phyloP scores from a whole-genome alignment of 2,113 vertebrate species.

The Microcebus lehilahytsara region DNA sequence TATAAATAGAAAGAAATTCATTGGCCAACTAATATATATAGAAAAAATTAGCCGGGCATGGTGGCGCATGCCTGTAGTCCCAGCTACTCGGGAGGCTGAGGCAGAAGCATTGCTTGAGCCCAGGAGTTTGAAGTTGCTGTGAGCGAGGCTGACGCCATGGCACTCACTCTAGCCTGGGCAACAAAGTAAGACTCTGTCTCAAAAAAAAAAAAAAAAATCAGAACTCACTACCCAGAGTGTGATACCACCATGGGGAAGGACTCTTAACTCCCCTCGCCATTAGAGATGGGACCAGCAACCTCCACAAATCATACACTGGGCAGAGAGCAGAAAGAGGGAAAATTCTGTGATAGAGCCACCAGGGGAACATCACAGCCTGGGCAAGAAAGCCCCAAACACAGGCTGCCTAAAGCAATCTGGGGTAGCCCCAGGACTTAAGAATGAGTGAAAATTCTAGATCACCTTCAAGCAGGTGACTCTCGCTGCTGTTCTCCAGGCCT shows the following conservation, averaged over 20 bases:
- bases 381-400: neutral
- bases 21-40: no score
- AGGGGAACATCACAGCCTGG: no score
- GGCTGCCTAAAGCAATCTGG: neutral
- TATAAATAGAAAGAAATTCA: no score
- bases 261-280: neutral
- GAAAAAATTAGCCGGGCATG: no score
- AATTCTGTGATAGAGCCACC: accelerated
- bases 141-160: no score
- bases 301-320: accelerated
- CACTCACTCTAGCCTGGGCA: no score
- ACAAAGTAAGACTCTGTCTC: no score
- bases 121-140: no score
- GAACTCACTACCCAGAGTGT: neutral
- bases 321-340: neutral
- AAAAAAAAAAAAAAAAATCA: neutral
- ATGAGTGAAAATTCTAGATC: accelerated
- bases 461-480: neutral
- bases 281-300: neutral
- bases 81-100: no score
- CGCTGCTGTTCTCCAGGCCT: accelerated
- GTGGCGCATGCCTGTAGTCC: no score
- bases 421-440: accelerated
- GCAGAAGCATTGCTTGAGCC: no score
- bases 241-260: neutral